Evolutionary conservation across 2,888 invertebrate species (phyloP).

Genomic region (Acholoe squamosa): DNA sequence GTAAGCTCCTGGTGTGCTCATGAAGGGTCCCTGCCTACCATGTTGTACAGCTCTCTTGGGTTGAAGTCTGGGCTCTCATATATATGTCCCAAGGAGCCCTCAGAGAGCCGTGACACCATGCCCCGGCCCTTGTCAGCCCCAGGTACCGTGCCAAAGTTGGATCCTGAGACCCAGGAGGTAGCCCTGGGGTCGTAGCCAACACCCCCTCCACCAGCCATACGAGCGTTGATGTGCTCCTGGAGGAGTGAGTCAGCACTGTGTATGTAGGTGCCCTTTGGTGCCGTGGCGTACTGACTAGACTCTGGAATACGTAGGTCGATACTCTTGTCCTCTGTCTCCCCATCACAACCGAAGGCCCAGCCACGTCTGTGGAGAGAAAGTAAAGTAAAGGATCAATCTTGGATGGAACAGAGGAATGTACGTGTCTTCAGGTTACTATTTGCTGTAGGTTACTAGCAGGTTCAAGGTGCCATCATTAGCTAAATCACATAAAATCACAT

Average conservation of each 20-base stretch:
- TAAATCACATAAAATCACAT: too few species aligned
- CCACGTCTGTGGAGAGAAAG: background rate
- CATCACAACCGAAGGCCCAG: conserved; percentile 43
- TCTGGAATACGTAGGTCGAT: conserved; percentile 16
- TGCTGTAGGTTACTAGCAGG: too few species aligned
- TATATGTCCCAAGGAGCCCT: conserved; percentile 13
- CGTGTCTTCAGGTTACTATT: too few species aligned
- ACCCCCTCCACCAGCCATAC: background rate
- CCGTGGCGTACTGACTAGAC: conserved; percentile 16
- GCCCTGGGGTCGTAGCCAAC: conserved; percentile 31
- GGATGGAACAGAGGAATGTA: background rate
- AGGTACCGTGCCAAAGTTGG: conserved; percentile 42
- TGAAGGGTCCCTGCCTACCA: conserved; percentile 38
- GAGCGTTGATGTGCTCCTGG: conserved; percentile 33
- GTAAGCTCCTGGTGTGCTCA: background rate
- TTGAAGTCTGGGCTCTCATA: conserved; percentile 45
- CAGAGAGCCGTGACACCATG: conserved; percentile 1
- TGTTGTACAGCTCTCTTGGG: conserved; percentile 38
- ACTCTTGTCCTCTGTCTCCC: conserved; percentile 23
- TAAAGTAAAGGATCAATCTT: background rate
- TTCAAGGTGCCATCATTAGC: too few species aligned
- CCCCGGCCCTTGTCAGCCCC: conserved; percentile 23
- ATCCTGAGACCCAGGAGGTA: conserved; percentile 35
- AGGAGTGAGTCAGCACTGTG: conserved; percentile 43
- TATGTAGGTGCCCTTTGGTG: conserved; percentile 40